A percentile compares a stretch with the other conserved stretches of the same genome.
phyloP scores from a whole-genome alignment of 2,888 invertebrate species.

The Tortrix viridana region DNA sequence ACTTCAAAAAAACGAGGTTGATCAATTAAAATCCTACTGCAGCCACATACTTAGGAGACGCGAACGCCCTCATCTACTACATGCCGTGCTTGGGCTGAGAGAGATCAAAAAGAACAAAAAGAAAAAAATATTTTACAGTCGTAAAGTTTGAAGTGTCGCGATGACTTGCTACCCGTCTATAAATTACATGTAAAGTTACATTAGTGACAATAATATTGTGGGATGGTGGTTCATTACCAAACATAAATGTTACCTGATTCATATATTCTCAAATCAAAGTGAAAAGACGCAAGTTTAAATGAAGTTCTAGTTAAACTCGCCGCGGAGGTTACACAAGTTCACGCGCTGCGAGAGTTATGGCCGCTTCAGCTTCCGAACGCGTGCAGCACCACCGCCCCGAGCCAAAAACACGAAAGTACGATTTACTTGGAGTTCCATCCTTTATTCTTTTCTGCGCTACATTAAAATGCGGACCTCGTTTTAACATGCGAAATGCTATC shows the following conservation, averaged over 20 bases:
- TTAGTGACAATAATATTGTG: too few relatives aligned
- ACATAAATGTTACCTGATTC: neutral
- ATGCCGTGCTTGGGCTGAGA: too few relatives aligned
- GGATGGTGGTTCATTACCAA: too few relatives aligned
- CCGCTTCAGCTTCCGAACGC: constrained; percentile 64
- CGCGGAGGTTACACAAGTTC: constrained; percentile 45
- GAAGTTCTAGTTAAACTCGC: constrained; percentile 17
- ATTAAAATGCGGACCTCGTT: constrained; percentile 57
- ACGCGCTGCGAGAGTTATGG: constrained; percentile 57
- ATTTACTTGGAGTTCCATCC: constrained; percentile 52
- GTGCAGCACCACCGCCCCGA: constrained; percentile 55
- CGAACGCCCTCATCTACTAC: too few relatives aligned
- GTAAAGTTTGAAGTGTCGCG: too few relatives aligned
- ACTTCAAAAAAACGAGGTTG: too few relatives aligned
- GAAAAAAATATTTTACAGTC: too few relatives aligned
- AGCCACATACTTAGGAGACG: too few relatives aligned
- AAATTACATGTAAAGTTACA: too few relatives aligned
- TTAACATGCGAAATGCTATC: constrained; percentile 52
- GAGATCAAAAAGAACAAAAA: too few relatives aligned
- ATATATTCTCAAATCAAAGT: neutral
- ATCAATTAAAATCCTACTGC: too few relatives aligned
- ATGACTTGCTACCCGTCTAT: too few relatives aligned
- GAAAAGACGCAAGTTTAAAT: constrained; percentile 17
- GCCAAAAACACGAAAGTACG: constrained; percentile 65
- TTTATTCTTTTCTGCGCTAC: constrained; percentile 54